These are phyloP conservation scores for Semnopithecus entellus DNA, from an alignment of 2,113 vertebrate species.

Conservation along the genomic window DNA sequence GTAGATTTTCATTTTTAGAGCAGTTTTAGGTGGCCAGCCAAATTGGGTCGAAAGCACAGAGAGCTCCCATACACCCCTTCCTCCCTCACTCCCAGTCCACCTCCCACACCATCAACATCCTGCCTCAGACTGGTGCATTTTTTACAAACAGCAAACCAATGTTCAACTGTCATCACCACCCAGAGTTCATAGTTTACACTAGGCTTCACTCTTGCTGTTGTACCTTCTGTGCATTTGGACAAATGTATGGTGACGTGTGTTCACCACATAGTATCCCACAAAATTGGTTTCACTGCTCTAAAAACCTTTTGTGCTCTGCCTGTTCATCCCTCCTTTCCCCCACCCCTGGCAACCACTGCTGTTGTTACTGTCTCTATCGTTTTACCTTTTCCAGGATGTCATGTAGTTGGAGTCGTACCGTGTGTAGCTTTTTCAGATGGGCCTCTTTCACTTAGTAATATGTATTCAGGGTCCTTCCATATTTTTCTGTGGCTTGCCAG, in stretches of 20 bases:
- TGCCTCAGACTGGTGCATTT: not conserved
- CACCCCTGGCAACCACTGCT: not conserved
- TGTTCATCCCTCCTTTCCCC: rapidly evolving
- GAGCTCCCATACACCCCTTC: not conserved
- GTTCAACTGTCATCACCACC: not conserved
- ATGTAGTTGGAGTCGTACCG: not conserved
- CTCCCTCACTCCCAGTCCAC: not conserved
- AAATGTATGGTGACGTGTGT: no score
- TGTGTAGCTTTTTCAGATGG: not conserved
- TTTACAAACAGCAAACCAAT: not conserved
- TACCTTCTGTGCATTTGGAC: not conserved
- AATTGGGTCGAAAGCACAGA: not conserved
- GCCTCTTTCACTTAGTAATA: not conserved
- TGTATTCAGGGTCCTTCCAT: not conserved
- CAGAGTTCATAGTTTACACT: rapidly evolving
- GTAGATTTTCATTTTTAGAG: not conserved
- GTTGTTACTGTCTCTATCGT: not conserved
- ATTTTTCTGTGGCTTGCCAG: not conserved
- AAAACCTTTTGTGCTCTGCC: not conserved
- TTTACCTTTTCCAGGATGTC: not conserved
- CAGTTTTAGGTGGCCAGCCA: not conserved
- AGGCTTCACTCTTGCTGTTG: not conserved
- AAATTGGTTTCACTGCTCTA: not conserved
- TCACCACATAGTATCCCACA: rapidly evolving
- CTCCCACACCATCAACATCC: not conserved